Conservation (phyloP, 2,797 vertebrate species). For the Strix occidentalis region DNA sequence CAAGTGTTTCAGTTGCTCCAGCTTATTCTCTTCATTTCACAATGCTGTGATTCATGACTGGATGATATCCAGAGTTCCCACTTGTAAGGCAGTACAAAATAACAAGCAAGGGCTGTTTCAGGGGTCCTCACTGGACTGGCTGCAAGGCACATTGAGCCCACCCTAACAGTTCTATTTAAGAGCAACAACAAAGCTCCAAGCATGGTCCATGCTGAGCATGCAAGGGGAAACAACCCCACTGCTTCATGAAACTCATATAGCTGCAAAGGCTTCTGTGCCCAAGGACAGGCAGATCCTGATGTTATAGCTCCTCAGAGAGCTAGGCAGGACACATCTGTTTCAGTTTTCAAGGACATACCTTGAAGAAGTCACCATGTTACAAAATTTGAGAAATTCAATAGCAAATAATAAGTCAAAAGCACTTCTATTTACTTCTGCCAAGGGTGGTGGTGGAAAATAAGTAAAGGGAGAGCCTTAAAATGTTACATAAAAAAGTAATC, state of each 20-base stretch:
- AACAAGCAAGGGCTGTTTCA: neutral
- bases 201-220: neutral
- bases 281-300: neutral
- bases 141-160: neutral
- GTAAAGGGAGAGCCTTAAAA: neutral
- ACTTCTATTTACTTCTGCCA: neutral
- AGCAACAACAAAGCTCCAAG: neutral
- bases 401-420: neutral
- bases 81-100: neutral
- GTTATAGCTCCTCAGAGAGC: neutral
- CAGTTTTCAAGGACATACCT: neutral
- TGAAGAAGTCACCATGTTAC: neutral
- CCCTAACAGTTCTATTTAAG: neutral
- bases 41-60: neutral
- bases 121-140: neutral
- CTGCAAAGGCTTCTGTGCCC: neutral
- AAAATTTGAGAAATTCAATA: neutral
- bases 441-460: neutral
- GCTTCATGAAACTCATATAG: neutral
- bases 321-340: neutral
- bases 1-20: neutral
- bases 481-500: neutral
- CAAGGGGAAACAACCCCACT: neutral
- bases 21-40: neutral
- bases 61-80: neutral